Percentiles rank a stretch among this genome's conserved stretches.
Evolutionary conservation across 2,113 vertebrate genomes (phyloP).

Genomic region (Pachypanchax playfairii): DNA sequence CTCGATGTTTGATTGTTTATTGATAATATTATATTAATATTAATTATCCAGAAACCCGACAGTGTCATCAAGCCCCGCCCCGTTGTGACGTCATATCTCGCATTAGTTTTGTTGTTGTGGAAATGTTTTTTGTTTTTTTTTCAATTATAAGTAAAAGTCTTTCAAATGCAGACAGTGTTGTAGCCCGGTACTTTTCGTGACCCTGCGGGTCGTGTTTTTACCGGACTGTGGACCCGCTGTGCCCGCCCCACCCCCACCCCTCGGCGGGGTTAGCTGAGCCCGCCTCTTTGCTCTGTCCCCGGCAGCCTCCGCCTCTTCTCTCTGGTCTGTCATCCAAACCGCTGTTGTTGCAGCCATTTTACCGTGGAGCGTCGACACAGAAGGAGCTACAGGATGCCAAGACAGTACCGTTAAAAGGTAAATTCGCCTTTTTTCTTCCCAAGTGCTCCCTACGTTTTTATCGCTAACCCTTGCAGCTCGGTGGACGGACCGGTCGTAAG

Average conservation of each 20-base stretch:
- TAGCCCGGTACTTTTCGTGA: background rate
- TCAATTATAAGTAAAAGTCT: no score
- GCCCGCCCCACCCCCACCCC: constrained; percentile 49
- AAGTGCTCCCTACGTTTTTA: background rate
- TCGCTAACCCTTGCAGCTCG: background rate
- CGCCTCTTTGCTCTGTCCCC: constrained; percentile 58
- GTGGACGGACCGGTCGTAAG: background rate
- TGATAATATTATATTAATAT: no score
- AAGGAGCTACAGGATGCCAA: constrained; percentile 57
- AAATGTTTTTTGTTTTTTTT: no score
- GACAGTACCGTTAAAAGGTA: constrained; percentile 61
- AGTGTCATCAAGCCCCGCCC: background rate
- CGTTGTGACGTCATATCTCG: background rate
- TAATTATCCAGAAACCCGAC: no score
- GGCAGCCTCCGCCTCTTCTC: constrained; percentile 59
- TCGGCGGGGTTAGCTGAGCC: constrained; percentile 37
- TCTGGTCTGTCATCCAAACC: constrained; percentile 57
- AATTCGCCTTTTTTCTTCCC: background rate
- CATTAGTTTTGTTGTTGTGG: background rate
- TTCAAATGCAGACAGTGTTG: no score
- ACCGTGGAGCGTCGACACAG: constrained; percentile 60
- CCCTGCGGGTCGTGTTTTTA: background rate
- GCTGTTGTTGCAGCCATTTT: constrained; percentile 77
- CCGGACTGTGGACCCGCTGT: background rate
- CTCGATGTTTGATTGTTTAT: no score